Percentiles rank a stretch among this genome's conserved stretches.
Evolutionary conservation across 37 sponge, comb jelly and placozoan genomes (phyloP).

Genomic region (Crambe crambe): DNA sequence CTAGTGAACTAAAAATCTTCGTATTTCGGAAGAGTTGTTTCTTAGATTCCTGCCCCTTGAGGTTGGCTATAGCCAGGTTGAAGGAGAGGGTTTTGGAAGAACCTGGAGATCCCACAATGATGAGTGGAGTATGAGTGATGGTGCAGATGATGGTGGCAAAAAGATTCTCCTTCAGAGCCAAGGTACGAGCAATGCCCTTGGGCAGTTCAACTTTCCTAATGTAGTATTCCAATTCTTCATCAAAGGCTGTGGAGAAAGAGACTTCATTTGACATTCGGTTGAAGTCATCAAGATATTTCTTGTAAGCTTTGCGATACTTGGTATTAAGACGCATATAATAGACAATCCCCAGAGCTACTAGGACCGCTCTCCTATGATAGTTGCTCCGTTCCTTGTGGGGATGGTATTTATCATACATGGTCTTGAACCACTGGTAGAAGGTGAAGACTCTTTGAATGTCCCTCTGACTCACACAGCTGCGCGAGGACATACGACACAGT

Average conservation of each 20-base stretch:
- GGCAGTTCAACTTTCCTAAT: conserved; percentile 60
- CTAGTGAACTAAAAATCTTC: conserved; percentile 71
- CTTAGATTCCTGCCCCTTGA: conserved; percentile 82
- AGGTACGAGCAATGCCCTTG: conserved; percentile 80
- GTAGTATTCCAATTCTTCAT: conserved; percentile 62
- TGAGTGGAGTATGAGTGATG: conserved; percentile 76
- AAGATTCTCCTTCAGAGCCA: conserved; percentile 86
- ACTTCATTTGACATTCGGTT: background rate
- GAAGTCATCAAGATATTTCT: conserved; percentile 11
- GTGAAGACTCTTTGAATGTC: conserved; percentile 80
- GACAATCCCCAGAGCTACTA: conserved; percentile 71
- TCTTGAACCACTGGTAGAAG: conserved; percentile 62
- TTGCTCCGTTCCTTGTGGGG: background rate
- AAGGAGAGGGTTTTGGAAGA: conserved; percentile 95
- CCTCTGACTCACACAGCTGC: conserved; percentile 85
- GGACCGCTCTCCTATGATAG: conserved; percentile 34
- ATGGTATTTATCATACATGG: conserved; percentile 30
- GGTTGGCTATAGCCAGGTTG: conserved; percentile 73
- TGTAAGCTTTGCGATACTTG: conserved; percentile 41
- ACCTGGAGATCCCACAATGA: conserved; percentile 92
- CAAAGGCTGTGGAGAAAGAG: conserved; percentile 22
- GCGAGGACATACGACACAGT: background rate
- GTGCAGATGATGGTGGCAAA: conserved; percentile 87
- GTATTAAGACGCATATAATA: conserved; percentile 82
- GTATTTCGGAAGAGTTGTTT: conserved; percentile 50